Evolutionary conservation across 1,140 invertebrate species (phyloP), one percentile per base, ranked within the genome.

Genomic region (Drosophila quadrilineata): DNA sequence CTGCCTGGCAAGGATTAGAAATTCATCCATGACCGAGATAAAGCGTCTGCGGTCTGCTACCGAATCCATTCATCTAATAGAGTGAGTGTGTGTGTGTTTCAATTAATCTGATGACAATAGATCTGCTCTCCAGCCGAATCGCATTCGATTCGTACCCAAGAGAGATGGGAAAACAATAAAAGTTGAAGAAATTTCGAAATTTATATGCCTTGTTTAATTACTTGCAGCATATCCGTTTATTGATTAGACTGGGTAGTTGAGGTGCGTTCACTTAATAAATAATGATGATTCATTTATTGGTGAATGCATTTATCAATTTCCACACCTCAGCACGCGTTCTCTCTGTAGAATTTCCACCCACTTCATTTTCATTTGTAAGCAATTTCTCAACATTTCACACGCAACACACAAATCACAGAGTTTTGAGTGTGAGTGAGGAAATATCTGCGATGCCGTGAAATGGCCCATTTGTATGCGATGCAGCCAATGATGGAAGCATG

Each of bases 311-410:
- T 59, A 59, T 59, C 43, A 59, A 49, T 59, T 59, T 59, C 36
- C 43, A 12, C 48, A 76, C 68, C 74, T 76, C 60, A 72, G 50
- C 69, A 77, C 69, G 73, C 53, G 36, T 52, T 26, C 35, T 19
- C 58, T 71, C n/a, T n/a, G n/a, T n/a, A n/a, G n/a, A n/a, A n/a
- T n/a, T n/a, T n/a, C n/a, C n/a, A n/a, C n/a, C n/a, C n/a, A 62
- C 70, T 79, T 73, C 49, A 79, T 79, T 62, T 79, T 67, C 65
- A 66, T 74, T 79, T 79, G 59, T 65, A 57, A 70, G 70, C 75
- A 65, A 79, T 79, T 70, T 79, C 49, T 74, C 70, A 74, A 48
- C 9, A 41, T 21, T 38, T 29, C 31, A 54, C 28, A 71, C 26
- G 36, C 24, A 40, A 43, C 12, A 6, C 41, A 62, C 12, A 33